Percentiles rank a stretch among this genome's conserved stretches.
Evolutionary conservation across 2,888 invertebrate genomes (phyloP).

Genomic region (Torymus tubicola): DNA sequence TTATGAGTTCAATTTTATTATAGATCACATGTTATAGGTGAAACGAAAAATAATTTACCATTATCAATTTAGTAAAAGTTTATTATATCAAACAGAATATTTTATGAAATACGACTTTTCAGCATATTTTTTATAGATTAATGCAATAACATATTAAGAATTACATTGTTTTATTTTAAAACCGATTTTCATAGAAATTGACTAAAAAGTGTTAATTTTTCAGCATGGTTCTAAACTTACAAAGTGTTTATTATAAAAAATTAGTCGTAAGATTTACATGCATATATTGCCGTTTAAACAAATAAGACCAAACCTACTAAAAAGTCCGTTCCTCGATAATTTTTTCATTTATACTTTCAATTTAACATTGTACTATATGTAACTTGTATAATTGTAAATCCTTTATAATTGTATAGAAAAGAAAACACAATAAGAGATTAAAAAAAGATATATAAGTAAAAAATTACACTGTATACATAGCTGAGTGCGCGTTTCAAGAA

Average conservation of each 20-base stretch:
- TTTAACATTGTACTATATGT: slow-evolving; percentile 55
- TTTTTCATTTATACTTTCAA: slow-evolving; percentile 50
- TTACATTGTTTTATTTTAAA: no score
- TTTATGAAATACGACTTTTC: no score
- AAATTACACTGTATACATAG: slow-evolving; percentile 35
- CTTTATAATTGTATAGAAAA: slow-evolving; percentile 53
- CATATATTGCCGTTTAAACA: slow-evolving; percentile 32
- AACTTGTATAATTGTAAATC: slow-evolving; percentile 57
- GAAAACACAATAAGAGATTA: neutral
- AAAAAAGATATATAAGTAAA: slow-evolving; percentile 4
- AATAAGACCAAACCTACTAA: slow-evolving; percentile 53
- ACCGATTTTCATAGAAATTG: neutral
- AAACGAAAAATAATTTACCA: no score
- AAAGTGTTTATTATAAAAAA: neutral
- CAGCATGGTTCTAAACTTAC: neutral
- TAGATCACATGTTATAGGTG: no score
- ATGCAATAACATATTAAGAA: no score
- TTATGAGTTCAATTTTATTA: neutral
- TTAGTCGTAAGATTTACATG: slow-evolving; percentile 9
- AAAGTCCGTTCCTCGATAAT: slow-evolving; percentile 31
- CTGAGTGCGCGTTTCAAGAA: slow-evolving; percentile 29
- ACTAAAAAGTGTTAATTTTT: slow-evolving; percentile 6
- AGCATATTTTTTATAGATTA: no score
- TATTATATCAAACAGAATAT: no score
- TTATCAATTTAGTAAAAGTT: no score